Percentiles rank a stretch among this genome's conserved stretches.
phyloP scores from a whole-genome alignment of 2,113 vertebrate genomes.

The Laticauda colubrina region DNA sequence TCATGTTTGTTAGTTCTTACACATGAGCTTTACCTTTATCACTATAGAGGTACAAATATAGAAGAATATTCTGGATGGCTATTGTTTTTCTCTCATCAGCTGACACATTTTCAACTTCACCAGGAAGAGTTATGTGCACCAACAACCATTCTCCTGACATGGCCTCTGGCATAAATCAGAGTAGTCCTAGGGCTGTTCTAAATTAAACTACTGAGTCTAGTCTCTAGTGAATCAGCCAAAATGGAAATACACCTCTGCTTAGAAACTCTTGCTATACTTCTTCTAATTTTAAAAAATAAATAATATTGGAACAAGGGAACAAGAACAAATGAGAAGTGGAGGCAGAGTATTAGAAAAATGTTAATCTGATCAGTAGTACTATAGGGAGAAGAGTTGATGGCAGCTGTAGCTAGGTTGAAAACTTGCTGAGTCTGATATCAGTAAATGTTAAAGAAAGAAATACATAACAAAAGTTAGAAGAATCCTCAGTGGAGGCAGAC shows the following conservation, averaged over 20 bases:
- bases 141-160: background rate
- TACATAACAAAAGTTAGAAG: background rate
- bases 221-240: background rate
- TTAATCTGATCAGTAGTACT: background rate
- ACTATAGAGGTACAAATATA: background rate
- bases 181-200: background rate
- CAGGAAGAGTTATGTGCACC: background rate
- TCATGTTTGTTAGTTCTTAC: conserved; percentile 2
- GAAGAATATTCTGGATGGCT: background rate
- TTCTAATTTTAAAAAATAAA: background rate
- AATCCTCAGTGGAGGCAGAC: background rate
- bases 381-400: background rate
- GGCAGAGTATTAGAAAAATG: background rate
- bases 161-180: background rate
- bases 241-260: background rate
- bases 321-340: background rate
- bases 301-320: background rate
- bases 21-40: background rate
- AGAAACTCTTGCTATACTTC: background rate
- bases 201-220: conserved; percentile 8
- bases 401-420: background rate
- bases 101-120: background rate
- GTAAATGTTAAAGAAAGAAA: background rate
- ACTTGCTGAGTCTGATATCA: background rate
- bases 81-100: background rate